Evolutionary conservation across 2,797 vertebrate species (phyloP).

Genomic region (Hafferia zeledoni): DNA sequence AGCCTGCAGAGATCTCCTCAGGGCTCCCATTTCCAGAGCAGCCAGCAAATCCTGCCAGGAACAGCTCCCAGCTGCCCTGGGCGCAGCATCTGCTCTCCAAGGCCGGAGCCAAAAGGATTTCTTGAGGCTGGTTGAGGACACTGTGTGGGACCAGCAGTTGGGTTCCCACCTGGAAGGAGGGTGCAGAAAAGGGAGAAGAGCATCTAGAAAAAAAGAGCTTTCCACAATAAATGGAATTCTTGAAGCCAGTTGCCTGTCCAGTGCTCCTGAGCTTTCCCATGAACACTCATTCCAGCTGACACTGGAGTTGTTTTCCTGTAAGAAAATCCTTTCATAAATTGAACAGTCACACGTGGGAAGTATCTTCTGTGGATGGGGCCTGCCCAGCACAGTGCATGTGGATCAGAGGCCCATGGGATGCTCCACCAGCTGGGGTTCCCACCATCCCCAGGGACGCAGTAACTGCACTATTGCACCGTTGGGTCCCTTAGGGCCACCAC

Average conservation of each 20-base stretch:
- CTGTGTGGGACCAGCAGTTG: neutral
- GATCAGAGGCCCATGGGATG: neutral
- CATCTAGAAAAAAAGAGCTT: neutral
- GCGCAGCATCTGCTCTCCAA: neutral
- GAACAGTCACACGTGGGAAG: neutral
- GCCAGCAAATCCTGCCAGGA: neutral
- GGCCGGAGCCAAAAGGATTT: neutral
- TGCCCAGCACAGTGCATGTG: accelerated
- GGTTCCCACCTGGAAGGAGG: neutral
- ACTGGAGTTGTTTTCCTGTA: neutral
- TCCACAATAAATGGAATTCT: neutral
- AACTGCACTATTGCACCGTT: neutral
- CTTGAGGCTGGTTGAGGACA: neutral
- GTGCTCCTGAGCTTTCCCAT: neutral
- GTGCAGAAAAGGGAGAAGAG: neutral
- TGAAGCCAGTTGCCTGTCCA: neutral
- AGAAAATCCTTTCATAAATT: neutral
- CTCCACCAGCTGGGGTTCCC: neutral
- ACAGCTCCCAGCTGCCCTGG: neutral
- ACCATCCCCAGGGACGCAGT: neutral
- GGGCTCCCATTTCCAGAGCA: neutral
- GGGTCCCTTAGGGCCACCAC: neutral
- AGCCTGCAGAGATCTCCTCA: neutral
- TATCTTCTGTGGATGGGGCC: accelerated
- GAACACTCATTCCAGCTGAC: neutral